These are phyloP conservation scores for Sylvilagus floridanus DNA, from an alignment of 2,797 vertebrate genomes.

Conservation along the genomic window DNA sequence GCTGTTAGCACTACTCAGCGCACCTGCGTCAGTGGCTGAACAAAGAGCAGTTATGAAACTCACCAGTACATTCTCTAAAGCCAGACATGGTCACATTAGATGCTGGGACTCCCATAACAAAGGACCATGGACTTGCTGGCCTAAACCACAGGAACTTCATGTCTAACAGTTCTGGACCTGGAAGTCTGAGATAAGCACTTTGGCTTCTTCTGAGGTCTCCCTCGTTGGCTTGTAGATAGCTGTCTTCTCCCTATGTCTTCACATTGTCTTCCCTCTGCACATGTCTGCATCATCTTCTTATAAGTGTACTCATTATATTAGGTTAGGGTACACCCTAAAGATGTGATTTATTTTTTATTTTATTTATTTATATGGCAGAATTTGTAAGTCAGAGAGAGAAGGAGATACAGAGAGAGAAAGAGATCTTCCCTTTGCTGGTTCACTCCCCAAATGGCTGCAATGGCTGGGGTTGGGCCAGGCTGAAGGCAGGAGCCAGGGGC, in stretches of 20 bases:
- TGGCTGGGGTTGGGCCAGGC: too few species aligned
- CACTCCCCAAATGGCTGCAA: too few species aligned
- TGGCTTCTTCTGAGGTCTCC: background rate
- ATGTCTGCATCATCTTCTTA: background rate
- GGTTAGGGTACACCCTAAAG: background rate
- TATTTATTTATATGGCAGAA: too few species aligned
- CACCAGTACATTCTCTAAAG: background rate
- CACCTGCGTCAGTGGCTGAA: background rate
- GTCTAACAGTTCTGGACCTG: background rate
- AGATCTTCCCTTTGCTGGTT: too few species aligned
- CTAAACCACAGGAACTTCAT: background rate
- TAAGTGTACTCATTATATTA: background rate
- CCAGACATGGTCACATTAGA: background rate
- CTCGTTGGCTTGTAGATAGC: background rate
- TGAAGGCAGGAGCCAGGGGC: too few species aligned
- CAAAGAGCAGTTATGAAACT: background rate
- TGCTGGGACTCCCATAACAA: background rate
- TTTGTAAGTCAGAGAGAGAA: too few species aligned
- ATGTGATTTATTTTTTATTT: background rate
- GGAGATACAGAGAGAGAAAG: too few species aligned
- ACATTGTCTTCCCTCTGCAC: background rate
- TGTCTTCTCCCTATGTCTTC: background rate
- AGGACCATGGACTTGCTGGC: background rate
- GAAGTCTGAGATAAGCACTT: background rate
- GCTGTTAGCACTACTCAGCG: background rate